phyloP scores from a whole-genome alignment of 37 sponge, comb jelly and placozoan species.

The Dysidea cf. avara region DNA sequence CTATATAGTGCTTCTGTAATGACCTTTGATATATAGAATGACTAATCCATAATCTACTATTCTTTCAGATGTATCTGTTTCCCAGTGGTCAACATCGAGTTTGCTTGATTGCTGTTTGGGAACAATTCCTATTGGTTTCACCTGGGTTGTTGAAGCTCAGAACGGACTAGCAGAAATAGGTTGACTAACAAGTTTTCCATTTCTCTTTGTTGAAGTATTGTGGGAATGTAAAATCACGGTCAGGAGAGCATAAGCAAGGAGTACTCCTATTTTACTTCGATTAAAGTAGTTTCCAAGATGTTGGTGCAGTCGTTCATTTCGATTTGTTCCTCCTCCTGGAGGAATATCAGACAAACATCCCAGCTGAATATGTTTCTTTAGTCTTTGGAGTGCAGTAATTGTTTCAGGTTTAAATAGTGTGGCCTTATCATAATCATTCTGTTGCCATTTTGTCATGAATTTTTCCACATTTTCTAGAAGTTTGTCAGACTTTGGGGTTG shows the following conservation, averaged over 20 bases:
- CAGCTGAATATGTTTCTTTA: conserved; percentile 14
- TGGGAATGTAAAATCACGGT: neutral
- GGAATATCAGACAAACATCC: conserved; percentile 41
- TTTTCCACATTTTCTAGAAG: conserved; percentile 24
- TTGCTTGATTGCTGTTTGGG: too few species aligned
- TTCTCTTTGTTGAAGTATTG: neutral
- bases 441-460: neutral
- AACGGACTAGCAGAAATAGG: conserved; percentile 8
- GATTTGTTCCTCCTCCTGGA: conserved; percentile 11
- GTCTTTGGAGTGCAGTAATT: conserved; percentile 5
- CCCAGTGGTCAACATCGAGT: too few species aligned
- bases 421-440: too few species aligned
- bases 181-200: neutral
- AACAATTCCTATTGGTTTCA: too few species aligned
- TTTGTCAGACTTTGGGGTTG: conserved; percentile 28
- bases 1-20: too few species aligned
- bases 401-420: conserved; percentile 10
- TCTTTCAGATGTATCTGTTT: too few species aligned
- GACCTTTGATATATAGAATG: too few species aligned
- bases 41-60: too few species aligned
- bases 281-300: conserved; percentile 15
- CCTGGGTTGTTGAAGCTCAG: neutral
- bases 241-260: conserved; percentile 27
- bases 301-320: conserved; percentile 2
- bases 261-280: conserved; percentile 19